Evolutionary conservation across 2,113 vertebrate genomes (phyloP), one percentile per base, ranked within the genome.

Genomic region (Semicossyphus pulcher): DNA sequence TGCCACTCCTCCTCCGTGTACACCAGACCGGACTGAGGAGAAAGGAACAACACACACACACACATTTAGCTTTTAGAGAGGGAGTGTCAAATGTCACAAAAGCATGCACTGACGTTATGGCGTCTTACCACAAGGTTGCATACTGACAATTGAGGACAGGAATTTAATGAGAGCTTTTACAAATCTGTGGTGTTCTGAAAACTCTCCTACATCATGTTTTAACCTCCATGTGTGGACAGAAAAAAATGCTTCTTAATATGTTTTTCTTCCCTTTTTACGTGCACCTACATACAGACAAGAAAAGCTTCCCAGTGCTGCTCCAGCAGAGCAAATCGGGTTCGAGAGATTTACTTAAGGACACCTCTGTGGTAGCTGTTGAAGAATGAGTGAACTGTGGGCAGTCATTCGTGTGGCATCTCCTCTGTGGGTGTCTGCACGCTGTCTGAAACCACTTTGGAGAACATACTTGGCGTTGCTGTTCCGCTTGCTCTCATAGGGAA

Each of bases 1-100:
- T 99, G 97, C 98, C 98, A 99, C 79, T 99, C 98, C 18, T 99
- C 97, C 80, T 99, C 98, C 0, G 97, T 99, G 92, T 99, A 99
- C 34, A 99, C 95, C 36, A 99, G 93, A 0, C 98, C 97, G 0
- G 98, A 99, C 98, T 99, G 86, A 34, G 64, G 67, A 62, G 54
- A 54, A 45, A 68, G 42, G 7, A 80, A 39, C 20, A 14, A 65
- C 52, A 76, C 68, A 69, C 49, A 70, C 20, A 61, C n/a, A 76
- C 53, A 62, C 67, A 47, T 2, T 47, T 62, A 63, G 61, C 64
- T 67, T 78, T 88, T 78, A 84, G 76, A 80, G 49, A 74, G 64
- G 60, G 56, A 59, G 81, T 79, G 84, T 80, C 72, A 82, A 81
- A 87, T 87, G 80, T 84, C 80, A 87, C 86, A 73, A 77, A 86